A percentile compares a stretch with the other conserved stretches of the same genome.
Evolutionary conservation across 2,888 invertebrate genomes (phyloP).

Genomic region (Physocephala rufipes): DNA sequence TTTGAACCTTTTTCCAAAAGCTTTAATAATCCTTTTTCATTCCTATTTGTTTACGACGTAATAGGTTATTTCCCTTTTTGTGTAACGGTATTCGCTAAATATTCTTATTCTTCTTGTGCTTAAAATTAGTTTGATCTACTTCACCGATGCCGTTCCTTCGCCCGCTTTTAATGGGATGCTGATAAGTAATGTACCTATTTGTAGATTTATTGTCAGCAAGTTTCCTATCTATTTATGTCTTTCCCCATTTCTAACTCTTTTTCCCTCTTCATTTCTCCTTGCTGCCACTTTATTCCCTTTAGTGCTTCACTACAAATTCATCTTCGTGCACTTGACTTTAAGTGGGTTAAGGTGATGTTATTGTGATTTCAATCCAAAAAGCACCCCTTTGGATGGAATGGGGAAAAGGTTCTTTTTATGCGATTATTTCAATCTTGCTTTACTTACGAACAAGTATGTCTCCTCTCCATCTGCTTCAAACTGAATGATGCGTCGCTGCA

Average conservation of each 20-base stretch:
- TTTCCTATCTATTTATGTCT: background rate
- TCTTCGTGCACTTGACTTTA: slow-evolving; percentile 24
- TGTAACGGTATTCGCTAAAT: too few relatives aligned
- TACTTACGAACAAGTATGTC: too few relatives aligned
- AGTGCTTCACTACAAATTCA: slow-evolving; percentile 1
- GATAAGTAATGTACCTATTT: too few relatives aligned
- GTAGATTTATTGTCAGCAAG: background rate
- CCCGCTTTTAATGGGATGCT: too few relatives aligned
- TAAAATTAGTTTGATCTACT: too few relatives aligned
- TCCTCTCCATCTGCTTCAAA: too few relatives aligned
- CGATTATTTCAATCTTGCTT: background rate
- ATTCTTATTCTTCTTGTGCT: too few relatives aligned
- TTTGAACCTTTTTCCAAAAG: too few relatives aligned
- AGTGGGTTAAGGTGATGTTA: slow-evolving; percentile 33
- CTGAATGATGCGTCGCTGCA: background rate
- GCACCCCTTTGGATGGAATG: slow-evolving; percentile 5
- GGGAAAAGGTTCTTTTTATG: slow-evolving; percentile 1
- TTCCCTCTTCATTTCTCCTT: background rate
- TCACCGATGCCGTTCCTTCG: too few relatives aligned
- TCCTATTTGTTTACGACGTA: too few relatives aligned
- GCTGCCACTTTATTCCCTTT: background rate
- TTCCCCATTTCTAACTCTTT: background rate
- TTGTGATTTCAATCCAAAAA: slow-evolving; percentile 27
- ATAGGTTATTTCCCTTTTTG: too few relatives aligned
- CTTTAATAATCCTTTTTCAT: too few relatives aligned